A percentile compares a stretch with the other conserved stretches of the same genome.
phyloP scores from a whole-genome alignment of 2,113 vertebrate genomes.

The Oophaga pumilio region DNA sequence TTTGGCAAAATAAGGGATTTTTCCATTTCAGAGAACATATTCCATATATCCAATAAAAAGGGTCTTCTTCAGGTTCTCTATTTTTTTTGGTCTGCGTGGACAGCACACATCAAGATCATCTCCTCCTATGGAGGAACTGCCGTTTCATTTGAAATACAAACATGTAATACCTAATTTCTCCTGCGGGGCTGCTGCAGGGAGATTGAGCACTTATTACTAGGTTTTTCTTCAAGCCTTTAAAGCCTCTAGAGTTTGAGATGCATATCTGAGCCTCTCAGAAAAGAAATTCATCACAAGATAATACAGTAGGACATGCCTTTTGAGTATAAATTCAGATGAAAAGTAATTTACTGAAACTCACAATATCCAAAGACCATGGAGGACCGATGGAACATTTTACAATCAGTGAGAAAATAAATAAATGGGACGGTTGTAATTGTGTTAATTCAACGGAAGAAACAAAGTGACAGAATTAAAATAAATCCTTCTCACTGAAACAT shows the following conservation, averaged over 20 bases:
- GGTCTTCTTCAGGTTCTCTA: too few species aligned
- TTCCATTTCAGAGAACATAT: too few species aligned
- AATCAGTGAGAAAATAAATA: constrained; percentile 17
- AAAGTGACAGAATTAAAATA: constrained; percentile 54
- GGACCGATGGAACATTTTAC: neutral
- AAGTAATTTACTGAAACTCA: neutral
- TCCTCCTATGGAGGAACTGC: too few species aligned
- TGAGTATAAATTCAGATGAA: neutral
- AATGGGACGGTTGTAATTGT: constrained; percentile 27
- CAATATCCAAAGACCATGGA: too few species aligned
- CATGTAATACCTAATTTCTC: neutral
- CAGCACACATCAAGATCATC: too few species aligned
- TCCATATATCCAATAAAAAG: too few species aligned
- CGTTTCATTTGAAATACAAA: neutral
- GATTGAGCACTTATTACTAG: neutral
- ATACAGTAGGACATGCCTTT: neutral
- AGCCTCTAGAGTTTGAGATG: too few species aligned
- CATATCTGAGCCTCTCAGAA: neutral
- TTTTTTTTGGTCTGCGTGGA: too few species aligned
- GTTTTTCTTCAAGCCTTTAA: neutral
- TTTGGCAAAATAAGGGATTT: too few species aligned
- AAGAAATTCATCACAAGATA: neutral
- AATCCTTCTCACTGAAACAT: constrained; percentile 57
- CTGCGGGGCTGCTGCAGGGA: neutral
- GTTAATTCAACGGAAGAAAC: constrained; percentile 41